Percentiles rank a stretch among this genome's conserved stretches.
phyloP scores from a whole-genome alignment of 2,113 vertebrate genomes.

The Athene noctua region DNA sequence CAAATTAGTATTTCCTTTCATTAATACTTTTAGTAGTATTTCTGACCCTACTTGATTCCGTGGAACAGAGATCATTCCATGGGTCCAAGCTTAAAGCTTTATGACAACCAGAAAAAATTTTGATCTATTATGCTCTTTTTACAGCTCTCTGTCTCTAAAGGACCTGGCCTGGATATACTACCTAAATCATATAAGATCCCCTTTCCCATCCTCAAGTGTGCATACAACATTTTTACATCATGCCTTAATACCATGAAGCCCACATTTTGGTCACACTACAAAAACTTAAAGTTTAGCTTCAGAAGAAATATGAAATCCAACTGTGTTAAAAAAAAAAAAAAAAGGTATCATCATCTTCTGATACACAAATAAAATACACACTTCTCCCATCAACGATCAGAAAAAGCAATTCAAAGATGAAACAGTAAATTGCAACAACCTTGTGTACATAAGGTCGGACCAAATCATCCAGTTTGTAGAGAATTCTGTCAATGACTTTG shows the following conservation, averaged over 20 bases:
- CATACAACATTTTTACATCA: background rate
- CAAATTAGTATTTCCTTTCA: background rate
- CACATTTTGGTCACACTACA: background rate
- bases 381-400: background rate
- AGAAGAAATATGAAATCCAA: background rate
- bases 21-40: background rate
- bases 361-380: background rate
- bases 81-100: background rate
- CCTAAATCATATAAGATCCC: background rate
- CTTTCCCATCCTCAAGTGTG: background rate
- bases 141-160: background rate
- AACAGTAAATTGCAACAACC: slow-evolving; percentile 66
- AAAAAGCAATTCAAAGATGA: background rate
- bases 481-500: slow-evolving; percentile 97
- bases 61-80: background rate
- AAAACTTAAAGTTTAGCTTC: background rate
- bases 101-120: background rate
- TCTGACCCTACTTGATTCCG: background rate
- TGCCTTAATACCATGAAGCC: background rate
- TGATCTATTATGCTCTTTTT: background rate
- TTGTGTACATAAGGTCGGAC: slow-evolving; percentile 98
- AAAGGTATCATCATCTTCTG: background rate
- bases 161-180: background rate
- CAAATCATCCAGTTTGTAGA: slow-evolving; percentile 97
- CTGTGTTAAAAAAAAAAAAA: background rate